Base-by-base conservation (phyloP, 1,140 invertebrate genomes). In the Bombus impatiens region DNA sequence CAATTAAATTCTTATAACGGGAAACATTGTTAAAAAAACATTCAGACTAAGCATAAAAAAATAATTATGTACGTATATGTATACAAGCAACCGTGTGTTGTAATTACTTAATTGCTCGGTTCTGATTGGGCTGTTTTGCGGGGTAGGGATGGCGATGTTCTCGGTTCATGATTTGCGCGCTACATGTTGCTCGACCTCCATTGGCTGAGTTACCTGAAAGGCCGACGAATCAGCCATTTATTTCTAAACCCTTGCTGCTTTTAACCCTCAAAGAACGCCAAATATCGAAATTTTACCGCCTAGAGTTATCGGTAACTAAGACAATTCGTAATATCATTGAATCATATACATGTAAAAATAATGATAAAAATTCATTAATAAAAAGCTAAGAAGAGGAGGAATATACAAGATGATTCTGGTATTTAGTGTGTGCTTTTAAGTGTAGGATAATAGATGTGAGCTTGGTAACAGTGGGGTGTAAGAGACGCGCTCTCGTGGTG, bases 81-180 rank as follows among this genome's bases (percentile, higher is more conserved):
- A 37, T 47, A 28, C 12, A 53, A 70, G 40, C 47, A 32, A 8
- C 10, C 42, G 22, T 35, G 75, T 78, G 82, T 68, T 44, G 84
- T 81, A 87, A 87, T 90, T 87, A 88, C 89, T 88, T 91, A 91
- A 91, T 91, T 90, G 84, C 84, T 84, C 22, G 67, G 67, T 90
- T 79, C 78, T 86, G 89, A 91, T 91, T 91, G 90, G 87, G 18
- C 65, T 37, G 70, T n/a, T 65, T 25, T 32, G 47, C 62, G 53
- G 28, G 32, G 47, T 35, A 80, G 77, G 65, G 78, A 77, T 68
- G 70, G 42, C 42, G 65, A 65, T 79, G 68, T 74, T 62, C 87
- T 72, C 80, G 71, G 76, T 70, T 77, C 62, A 83, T 84, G 89
- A 91, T 90, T 86, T 83, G 87, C 65, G 82, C 84, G 65, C 37